These are phyloP conservation scores for Cerastis leucographa DNA, from an alignment of 2,888 invertebrate species.

Conservation along the genomic window DNA sequence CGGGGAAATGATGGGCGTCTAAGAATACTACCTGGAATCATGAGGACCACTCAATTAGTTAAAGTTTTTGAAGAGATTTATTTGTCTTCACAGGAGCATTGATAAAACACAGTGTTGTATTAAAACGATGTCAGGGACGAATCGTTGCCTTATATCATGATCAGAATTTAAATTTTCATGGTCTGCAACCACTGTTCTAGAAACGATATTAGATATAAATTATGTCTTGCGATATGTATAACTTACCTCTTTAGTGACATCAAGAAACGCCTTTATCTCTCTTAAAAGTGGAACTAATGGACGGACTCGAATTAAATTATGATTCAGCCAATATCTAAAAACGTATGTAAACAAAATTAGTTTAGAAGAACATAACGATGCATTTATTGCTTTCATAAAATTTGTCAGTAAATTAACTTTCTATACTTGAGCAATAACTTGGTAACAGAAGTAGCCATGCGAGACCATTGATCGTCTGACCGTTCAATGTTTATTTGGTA, in stretches of 20 bases:
- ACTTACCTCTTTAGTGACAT: constrained; percentile 92
- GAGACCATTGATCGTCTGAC: constrained; percentile 60
- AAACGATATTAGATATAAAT: constrained; percentile 8
- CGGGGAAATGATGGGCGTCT: constrained; percentile 96
- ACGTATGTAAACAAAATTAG: constrained; percentile 10
- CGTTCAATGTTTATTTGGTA: constrained; percentile 43
- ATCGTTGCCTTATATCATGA: background rate
- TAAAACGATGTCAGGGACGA: background rate
- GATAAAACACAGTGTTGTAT: background rate
- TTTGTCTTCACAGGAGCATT: background rate
- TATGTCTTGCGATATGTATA: background rate
- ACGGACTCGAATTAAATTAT: constrained; percentile 93
- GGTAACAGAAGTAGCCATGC: constrained; percentile 69
- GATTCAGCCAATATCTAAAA: constrained; percentile 93
- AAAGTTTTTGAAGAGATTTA: background rate
- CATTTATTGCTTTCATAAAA: background rate
- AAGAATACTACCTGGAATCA: constrained; percentile 92
- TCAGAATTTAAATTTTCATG: background rate
- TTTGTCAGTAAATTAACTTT: constrained; percentile 19
- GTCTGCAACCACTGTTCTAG: background rate
- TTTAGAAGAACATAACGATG: background rate
- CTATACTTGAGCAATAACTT: constrained; percentile 50
- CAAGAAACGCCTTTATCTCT: constrained; percentile 93
- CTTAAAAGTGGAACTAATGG: constrained; percentile 92
- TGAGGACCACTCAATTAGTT: background rate